Evolutionary conservation across 92 coral and sea anemone species (phyloP).

Genomic region (Muricea muricata): DNA sequence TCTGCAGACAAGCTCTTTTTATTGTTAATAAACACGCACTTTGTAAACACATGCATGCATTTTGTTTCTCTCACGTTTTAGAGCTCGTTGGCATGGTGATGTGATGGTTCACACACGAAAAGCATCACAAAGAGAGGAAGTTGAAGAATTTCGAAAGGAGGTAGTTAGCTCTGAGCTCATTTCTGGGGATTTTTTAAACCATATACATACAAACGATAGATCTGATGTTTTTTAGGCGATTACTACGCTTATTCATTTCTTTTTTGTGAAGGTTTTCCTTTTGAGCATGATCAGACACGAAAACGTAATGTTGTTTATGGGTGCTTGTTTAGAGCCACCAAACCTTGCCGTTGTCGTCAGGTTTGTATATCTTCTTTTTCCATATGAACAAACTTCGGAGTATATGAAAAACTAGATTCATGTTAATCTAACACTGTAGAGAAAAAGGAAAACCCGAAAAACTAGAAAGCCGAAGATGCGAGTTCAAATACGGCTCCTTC

Average conservation of each 20-base stretch:
- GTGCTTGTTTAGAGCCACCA: constrained; percentile 98
- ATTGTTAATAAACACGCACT: not conserved
- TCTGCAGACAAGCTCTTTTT: too few species aligned
- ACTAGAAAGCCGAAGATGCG: too few species aligned
- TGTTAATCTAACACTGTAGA: too few species aligned
- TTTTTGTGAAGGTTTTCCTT: constrained; percentile 72
- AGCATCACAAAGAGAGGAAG: constrained; percentile 71
- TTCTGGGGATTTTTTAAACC: too few species aligned
- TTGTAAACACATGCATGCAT: too few species aligned
- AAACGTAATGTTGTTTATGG: constrained; percentile 97
- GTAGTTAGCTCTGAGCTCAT: too few species aligned
- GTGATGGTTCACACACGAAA: constrained; percentile 95
- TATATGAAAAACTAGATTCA: too few species aligned
- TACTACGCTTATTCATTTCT: not conserved
- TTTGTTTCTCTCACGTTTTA: constrained; percentile 42
- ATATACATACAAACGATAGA: too few species aligned
- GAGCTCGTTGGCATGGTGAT: constrained; percentile 99
- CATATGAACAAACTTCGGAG: too few species aligned
- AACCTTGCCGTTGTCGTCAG: constrained; percentile 97
- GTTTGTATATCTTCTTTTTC: too few species aligned
- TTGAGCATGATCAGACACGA: constrained; percentile 99
- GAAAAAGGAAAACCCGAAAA: too few species aligned
- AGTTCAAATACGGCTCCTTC: too few species aligned
- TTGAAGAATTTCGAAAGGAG: constrained; percentile 92
- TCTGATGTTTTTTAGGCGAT: not conserved